Evolutionary conservation across 2,797 vertebrate genomes (phyloP).

Genomic region (Emydoidea blandingii): DNA sequence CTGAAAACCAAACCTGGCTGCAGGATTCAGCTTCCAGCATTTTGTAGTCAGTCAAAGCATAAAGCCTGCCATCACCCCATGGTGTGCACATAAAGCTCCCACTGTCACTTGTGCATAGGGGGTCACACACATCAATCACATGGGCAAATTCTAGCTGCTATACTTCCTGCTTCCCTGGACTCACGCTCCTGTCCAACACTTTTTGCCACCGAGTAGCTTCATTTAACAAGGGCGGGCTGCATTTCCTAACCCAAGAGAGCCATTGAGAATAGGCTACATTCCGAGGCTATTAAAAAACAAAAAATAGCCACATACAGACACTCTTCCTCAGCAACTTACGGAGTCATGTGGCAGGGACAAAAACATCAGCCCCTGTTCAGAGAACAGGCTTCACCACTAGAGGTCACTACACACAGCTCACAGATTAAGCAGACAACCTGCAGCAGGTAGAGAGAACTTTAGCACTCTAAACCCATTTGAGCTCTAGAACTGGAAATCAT

Average conservation of each 20-base stretch:
- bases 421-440: accelerated
- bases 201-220: not conserved
- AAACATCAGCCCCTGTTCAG: accelerated
- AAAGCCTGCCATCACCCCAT: too few species aligned
- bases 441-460: not conserved
- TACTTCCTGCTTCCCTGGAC: not conserved
- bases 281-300: not conserved
- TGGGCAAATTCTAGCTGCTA: not conserved
- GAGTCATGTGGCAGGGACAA: accelerated
- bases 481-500: accelerated
- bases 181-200: not conserved
- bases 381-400: accelerated
- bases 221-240: not conserved
- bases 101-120: not conserved
- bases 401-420: accelerated
- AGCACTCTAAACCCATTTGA: accelerated
- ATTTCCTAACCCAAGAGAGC: not conserved
- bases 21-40: not conserved
- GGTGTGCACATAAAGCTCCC: too few species aligned
- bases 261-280: accelerated
- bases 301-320: not conserved
- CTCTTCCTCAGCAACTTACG: accelerated
- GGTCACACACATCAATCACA: not conserved
- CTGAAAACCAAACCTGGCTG: not conserved
- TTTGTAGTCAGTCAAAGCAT: not conserved